Conservation (phyloP, 2,797 vertebrate species). For the Pithecia hirsuta region DNA sequence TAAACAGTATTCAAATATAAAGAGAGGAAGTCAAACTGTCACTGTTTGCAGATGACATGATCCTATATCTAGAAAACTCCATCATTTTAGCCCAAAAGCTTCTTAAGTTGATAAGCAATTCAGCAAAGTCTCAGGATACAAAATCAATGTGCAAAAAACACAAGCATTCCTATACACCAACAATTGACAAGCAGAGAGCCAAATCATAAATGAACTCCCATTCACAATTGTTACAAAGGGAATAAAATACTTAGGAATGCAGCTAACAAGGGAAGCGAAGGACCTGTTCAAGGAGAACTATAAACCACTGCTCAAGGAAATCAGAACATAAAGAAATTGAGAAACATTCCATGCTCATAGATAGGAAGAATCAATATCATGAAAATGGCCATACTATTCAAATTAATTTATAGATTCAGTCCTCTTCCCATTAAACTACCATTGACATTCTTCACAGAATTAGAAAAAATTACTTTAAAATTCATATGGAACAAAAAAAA, state of each 20-base stretch:
- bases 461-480: not conserved
- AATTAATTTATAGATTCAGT: not conserved
- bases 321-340: not conserved
- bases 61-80: not conserved
- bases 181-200: not conserved
- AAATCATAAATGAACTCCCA: not conserved
- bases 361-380: not conserved
- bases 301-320: not conserved
- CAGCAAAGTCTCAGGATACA: not conserved
- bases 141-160: not conserved
- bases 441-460: not conserved
- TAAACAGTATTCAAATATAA: not conserved
- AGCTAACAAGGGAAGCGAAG: not conserved
- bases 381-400: not conserved
- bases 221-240: not conserved
- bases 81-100: not conserved
- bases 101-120: not conserved
- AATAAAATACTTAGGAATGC: not conserved
- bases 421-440: not conserved
- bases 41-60: not conserved
- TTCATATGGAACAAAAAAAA: not conserved
- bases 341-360: not conserved
- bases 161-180: not conserved
- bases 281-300: not conserved
- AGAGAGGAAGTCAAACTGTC: not conserved